Conservation (phyloP, 1,140 invertebrate genomes). For the Pogonomyrmex barbatus region DNA sequence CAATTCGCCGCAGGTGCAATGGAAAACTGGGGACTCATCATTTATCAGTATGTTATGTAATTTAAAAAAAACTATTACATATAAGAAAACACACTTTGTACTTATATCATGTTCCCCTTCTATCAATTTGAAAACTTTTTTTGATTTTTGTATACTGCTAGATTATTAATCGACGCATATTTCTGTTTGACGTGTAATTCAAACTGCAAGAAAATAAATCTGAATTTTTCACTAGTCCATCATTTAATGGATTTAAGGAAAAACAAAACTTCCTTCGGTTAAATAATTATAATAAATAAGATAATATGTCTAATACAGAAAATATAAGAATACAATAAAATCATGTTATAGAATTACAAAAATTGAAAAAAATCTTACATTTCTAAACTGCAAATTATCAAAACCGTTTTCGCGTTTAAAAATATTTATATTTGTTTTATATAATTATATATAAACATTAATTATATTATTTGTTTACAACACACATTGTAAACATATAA, state of each 20-base stretch:
- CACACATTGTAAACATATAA: not conserved
- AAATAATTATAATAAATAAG: not conserved
- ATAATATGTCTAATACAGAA: not conserved
- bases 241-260: not conserved
- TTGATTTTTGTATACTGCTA: not conserved
- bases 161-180: not conserved
- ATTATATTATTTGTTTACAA: not conserved
- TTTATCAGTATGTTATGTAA: conserved; percentile 85
- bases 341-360: not conserved
- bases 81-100: too few species aligned
- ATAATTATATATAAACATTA: conserved; percentile 11
- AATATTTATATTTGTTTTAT: not conserved
- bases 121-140: not conserved
- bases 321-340: not conserved
- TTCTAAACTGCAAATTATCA: conserved; percentile 5
- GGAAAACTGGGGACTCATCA: conserved; percentile 93
- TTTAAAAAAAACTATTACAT: not conserved
- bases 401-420: not conserved
- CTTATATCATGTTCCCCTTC: too few species aligned
- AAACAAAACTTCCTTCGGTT: not conserved
- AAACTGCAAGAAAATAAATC: not conserved
- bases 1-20: conserved; percentile 94
- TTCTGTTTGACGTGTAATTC: not conserved
- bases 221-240: not conserved
- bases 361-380: not conserved